Base-by-base conservation (phyloP, 2,797 vertebrate species). In the Heteromormyrus szaboi region DNA sequence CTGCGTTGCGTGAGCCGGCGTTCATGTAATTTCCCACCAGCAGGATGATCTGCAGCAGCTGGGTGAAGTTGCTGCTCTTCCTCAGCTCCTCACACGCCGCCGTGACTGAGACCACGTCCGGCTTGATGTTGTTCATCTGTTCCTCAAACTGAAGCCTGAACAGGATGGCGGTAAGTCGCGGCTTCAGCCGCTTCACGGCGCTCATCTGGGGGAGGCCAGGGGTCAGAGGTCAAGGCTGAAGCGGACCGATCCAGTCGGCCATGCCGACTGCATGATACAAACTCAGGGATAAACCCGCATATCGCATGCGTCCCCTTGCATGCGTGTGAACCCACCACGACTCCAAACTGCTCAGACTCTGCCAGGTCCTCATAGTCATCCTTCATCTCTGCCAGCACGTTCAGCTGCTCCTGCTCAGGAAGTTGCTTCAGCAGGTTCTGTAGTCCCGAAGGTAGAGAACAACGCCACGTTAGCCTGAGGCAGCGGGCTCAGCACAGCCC, bases 1-100 rank as follows among this genome's bases (percentile, higher is more conserved):
- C 96, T 79, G 96, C 97, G 53, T 98, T 98, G 89, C 97, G 95
- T 4, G 97, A 98, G 86, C 98, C 98, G 1, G 97, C 89, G 46
- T 98, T 98, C 97, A 98, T 98, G 88, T 93, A 98, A 92, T 98
- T 98, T 46, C 98, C 97, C 0, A 98, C 91, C 1, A 98, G 93
- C 50, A 98, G 95, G 62, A 94, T 97, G 65, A 98, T 92, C 94
- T 98, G 90, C 56, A 98, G 93, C 41, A 98, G 93, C 90, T 90
- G 94, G 85, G 96, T 44, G 91, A 98, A 98, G 91, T 44, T 94
- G 89, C 96, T 22, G 29, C 97, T 98, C 91, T 97, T 95, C 0
- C 90, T 95, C 62, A 98, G 89, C 91, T 98, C 98, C 91, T 98
- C 97, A 1, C 98, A 98, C 0, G 97, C 97, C 0, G 97, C 98